Conservation (phyloP, 64 coral and sea anemone genomes). For the Cladopsammia gracilis region DNA sequence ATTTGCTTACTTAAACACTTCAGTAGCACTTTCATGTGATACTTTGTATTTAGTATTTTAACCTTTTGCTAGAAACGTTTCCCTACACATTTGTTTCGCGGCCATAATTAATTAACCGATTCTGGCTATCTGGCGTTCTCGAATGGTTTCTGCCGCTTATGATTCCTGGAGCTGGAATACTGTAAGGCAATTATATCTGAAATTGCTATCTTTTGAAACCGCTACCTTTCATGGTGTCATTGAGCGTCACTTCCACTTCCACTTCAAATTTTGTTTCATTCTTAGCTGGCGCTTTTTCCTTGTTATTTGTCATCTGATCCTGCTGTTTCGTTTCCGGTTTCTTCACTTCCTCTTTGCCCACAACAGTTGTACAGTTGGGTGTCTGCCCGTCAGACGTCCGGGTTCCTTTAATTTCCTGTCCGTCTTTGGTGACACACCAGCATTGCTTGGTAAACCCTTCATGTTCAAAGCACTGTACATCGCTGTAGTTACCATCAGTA, state of each 20-base stretch:
- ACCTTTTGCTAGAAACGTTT: too few species aligned
- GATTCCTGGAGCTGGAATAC: neutral
- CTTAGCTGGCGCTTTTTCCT: neutral
- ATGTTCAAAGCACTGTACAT: constrained; percentile 90
- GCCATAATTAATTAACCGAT: too few species aligned
- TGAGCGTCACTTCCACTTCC: neutral
- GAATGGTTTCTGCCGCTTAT: too few species aligned
- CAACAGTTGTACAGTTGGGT: constrained; percentile 3
- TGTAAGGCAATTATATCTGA: neutral
- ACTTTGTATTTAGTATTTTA: too few species aligned
- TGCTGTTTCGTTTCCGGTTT: constrained; percentile 22
- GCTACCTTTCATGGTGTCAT: neutral
- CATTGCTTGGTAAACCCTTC: constrained; percentile 72
- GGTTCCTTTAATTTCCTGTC: constrained; percentile 85
- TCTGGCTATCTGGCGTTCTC: too few species aligned
- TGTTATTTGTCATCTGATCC: neutral
- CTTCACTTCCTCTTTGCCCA: neutral
- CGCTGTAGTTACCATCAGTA: constrained; percentile 70
- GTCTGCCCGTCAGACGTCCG: constrained; percentile 50
- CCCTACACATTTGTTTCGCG: too few species aligned
- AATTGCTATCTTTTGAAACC: neutral
- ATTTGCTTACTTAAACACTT: too few species aligned
- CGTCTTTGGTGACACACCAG: constrained; percentile 93
- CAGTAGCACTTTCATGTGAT: too few species aligned
- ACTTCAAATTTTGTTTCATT: constrained; percentile 10